Conservation (phyloP, 1,140 invertebrate species). For the Apis cerana region DNA sequence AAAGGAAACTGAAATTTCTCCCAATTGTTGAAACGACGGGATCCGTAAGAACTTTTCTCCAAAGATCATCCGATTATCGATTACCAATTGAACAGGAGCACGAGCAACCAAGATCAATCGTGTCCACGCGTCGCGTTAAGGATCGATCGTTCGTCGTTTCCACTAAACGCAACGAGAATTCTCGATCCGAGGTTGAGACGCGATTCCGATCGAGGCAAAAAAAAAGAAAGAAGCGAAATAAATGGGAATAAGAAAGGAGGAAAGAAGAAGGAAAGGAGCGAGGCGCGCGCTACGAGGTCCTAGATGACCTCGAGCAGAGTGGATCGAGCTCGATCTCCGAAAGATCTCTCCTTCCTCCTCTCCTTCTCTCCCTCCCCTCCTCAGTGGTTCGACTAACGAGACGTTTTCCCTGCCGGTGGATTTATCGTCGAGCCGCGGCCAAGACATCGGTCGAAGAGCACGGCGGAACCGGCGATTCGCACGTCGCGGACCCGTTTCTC, state of each 20-base stretch:
- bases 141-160: background rate
- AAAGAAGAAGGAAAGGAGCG: background rate
- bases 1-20: too few species aligned
- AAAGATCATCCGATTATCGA: background rate
- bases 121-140: background rate
- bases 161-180: slow-evolving; percentile 2
- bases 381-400: slow-evolving; percentile 58
- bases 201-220: slow-evolving; percentile 5
- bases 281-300: slow-evolving; percentile 30
- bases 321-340: slow-evolving; percentile 62
- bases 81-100: background rate
- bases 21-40: too few species aligned
- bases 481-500: slow-evolving; percentile 57
- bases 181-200: slow-evolving; percentile 3
- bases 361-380: slow-evolving; percentile 9
- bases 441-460: slow-evolving; percentile 35
- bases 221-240: background rate
- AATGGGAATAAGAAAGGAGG: background rate
- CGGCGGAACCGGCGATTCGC: slow-evolving; percentile 51
- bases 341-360: slow-evolving; percentile 51
- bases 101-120: background rate
- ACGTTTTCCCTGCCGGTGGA: slow-evolving; percentile 67
- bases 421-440: slow-evolving; percentile 56
- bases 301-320: slow-evolving; percentile 44
- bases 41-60: too few species aligned